Percentiles rank a stretch among this genome's conserved stretches.
Conservation (phyloP, 2,888 invertebrate genomes). For the Laspeyria flexula region DNA sequence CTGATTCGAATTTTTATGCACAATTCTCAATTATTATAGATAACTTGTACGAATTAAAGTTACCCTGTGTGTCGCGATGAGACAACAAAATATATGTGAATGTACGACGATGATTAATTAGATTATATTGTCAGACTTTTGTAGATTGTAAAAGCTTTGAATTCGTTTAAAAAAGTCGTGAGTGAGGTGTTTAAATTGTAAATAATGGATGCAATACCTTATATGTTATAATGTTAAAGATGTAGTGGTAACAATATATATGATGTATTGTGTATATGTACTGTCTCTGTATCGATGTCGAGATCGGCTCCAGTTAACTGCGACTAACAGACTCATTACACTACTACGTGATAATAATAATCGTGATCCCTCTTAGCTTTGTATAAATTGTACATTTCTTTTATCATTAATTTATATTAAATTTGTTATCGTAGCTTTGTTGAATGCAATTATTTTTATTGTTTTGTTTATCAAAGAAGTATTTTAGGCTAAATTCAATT, state of each 20-base stretch:
- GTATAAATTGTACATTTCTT: slow-evolving; percentile 85
- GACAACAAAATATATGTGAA: slow-evolving; percentile 48
- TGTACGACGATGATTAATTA: slow-evolving; percentile 40
- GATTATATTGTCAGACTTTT: slow-evolving; percentile 39
- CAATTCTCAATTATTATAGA: slow-evolving; percentile 66
- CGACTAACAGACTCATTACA: slow-evolving; percentile 60
- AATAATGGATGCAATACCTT: slow-evolving; percentile 49
- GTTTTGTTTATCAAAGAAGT: slow-evolving; percentile 85
- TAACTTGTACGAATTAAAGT: slow-evolving; percentile 69
- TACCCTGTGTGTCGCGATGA: slow-evolving; percentile 69
- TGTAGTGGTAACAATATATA: slow-evolving; percentile 44
- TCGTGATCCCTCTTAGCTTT: slow-evolving; percentile 80
- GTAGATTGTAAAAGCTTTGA: slow-evolving; percentile 40
- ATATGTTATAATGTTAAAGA: slow-evolving; percentile 43
- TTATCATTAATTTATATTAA: slow-evolving; percentile 85
- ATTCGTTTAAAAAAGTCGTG: slow-evolving; percentile 36
- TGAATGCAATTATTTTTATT: slow-evolving; percentile 86
- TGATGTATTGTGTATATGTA: slow-evolving; percentile 38
- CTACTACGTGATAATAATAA: slow-evolving; percentile 76
- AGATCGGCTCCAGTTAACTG: slow-evolving; percentile 38
- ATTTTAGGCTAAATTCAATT: slow-evolving; percentile 85
- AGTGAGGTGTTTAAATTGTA: slow-evolving; percentile 47
- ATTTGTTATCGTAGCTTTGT: slow-evolving; percentile 86
- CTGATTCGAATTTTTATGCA: slow-evolving; percentile 71
- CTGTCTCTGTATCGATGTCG: neutral